Evolutionary conservation across 2,113 vertebrate species (phyloP).

Genomic region (Aldabrachelys gigantea): DNA sequence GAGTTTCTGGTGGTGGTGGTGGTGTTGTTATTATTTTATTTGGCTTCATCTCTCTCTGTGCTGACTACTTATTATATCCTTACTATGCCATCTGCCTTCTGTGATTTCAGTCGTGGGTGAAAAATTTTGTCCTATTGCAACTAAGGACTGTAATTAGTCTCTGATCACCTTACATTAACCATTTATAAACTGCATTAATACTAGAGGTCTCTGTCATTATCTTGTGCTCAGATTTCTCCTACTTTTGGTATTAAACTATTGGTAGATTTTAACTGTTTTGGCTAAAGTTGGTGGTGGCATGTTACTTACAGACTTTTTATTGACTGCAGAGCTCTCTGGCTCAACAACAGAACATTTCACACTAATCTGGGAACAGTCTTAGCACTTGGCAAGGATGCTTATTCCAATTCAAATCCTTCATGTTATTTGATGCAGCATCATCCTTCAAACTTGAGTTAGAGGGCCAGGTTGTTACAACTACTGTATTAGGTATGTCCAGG

Average conservation of each 20-base stretch:
- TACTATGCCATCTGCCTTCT: neutral
- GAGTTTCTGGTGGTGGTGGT: neutral
- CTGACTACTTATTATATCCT: neutral
- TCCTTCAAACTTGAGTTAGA: neutral
- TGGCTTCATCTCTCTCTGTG: neutral
- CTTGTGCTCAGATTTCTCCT: neutral
- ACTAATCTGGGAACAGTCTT: neutral
- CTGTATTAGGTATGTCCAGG: neutral
- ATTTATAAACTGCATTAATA: neutral
- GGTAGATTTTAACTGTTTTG: neutral
- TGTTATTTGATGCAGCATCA: neutral
- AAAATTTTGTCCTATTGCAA: neutral
- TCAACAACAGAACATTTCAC: neutral
- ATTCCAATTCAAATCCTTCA: neutral
- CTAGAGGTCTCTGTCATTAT: neutral
- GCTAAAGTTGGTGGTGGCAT: neutral
- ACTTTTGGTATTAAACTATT: neutral
- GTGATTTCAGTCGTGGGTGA: neutral
- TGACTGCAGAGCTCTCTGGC: rapidly evolving
- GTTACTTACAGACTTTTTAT: neutral
- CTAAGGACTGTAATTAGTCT: neutral
- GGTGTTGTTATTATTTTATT: neutral
- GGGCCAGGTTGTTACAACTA: neutral
- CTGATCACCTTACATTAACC: neutral
- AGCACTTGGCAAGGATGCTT: neutral